Base-by-base conservation (phyloP, 2,888 invertebrate species). In the Axea sp. region DNA sequence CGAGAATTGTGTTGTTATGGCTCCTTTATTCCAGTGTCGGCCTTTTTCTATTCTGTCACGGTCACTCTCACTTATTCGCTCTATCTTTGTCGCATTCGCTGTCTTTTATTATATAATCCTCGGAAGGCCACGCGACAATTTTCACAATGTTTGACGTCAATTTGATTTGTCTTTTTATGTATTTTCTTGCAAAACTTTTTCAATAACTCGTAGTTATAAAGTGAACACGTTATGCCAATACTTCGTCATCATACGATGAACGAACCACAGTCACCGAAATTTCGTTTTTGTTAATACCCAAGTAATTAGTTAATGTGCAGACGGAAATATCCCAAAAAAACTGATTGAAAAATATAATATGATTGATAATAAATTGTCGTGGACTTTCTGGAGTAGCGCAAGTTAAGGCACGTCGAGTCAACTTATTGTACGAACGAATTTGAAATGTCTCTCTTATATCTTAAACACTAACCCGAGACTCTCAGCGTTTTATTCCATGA, bases 51-150 rank as follows among this genome's bases (percentile, higher is more conserved):
- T 28, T 26, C 33, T 9, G 28, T 47, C 69, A 53, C 45, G 45
- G 60, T 53, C 69, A 60, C 60, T 69, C 39, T 49, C 43, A 41
- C 64, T 55, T 53, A 37, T 12, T 64, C 33, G 33, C 11, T 49
- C 43, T 24, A 19, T 3, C 19, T 19, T 19, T 19, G 4, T 19
- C n/a, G n/a, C n/a, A 35, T 55, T 43, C 22, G 2, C 47, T 31
- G 31, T 45, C 53, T 45, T 43, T 60, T 39, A 62, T 62, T 67
- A 68, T 73, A 73, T 73, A 73, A 73, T 37, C 65, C 37, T 30
- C 45, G 45, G 65, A 73, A 67, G 73, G 73, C 72, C 72, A 51
- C 72, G 72, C 72, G 51, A 55, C 41, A 31, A 57, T 64, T 64
- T 64, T 17, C 47, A 64, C 31, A 15, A 11, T 26, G 22, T 19